Conservation (phyloP, 2,888 invertebrate genomes). For the Drosophila fungiperda region DNA sequence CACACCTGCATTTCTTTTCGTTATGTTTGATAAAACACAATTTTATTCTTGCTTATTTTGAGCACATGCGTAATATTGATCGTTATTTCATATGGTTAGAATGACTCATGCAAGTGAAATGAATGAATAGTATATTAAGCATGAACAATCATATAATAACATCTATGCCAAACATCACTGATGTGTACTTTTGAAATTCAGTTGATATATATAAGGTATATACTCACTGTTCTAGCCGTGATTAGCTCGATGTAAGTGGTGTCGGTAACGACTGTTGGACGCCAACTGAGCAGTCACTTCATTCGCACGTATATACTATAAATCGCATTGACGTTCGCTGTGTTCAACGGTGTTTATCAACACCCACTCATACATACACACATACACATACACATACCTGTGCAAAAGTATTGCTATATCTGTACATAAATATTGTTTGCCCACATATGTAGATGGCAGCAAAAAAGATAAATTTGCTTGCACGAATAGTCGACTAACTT, state of each 20-base stretch:
- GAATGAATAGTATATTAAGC: constrained; percentile 14
- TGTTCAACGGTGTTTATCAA: constrained; percentile 46
- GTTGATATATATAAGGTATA: constrained; percentile 5
- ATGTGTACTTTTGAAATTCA: background rate
- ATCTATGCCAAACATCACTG: background rate
- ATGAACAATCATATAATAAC: background rate
- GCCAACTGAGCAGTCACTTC: constrained; percentile 56
- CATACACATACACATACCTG: background rate
- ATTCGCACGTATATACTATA: constrained; percentile 17
- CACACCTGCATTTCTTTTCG: constrained; percentile 21
- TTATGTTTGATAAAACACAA: background rate
- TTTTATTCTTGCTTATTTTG: constrained; percentile 1
- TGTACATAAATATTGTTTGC: constrained; percentile 4
- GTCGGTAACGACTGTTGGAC: constrained; percentile 58
- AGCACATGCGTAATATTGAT: background rate
- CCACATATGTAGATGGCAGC: constrained; percentile 26
- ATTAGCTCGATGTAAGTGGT: constrained; percentile 43
- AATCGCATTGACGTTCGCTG: constrained; percentile 50
- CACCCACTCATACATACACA: constrained; percentile 5
- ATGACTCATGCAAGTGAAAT: constrained; percentile 47
- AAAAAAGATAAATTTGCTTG: constrained; percentile 40
- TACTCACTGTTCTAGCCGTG: constrained; percentile 54
- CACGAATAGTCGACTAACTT: constrained; percentile 37
- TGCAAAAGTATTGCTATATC: background rate
- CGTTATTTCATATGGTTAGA: background rate